A percentile compares a stretch with the other conserved stretches of the same genome.
phyloP scores from a whole-genome alignment of 2,888 invertebrate species.

The Minunthozetes semirufus region DNA sequence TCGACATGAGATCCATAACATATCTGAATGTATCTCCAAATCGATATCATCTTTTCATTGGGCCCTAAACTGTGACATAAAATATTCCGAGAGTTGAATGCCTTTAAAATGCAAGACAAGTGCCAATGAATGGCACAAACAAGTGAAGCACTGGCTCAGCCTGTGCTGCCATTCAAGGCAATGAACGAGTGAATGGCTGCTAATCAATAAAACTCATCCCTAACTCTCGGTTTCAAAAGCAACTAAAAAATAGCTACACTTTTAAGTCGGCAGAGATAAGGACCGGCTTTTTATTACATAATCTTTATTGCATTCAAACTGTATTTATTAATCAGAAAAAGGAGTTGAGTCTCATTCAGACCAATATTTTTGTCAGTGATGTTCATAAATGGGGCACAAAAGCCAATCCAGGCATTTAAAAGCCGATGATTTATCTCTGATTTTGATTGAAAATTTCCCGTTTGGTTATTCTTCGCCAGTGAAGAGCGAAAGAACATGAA shows the following conservation, averaged over 20 bases:
- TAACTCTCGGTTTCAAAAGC: not conserved
- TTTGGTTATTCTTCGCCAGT: no score
- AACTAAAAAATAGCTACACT: not conserved
- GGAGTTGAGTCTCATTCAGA: no score
- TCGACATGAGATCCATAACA: not conserved
- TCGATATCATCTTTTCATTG: constrained; percentile 18
- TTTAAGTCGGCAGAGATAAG: not conserved
- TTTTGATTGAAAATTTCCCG: no score
- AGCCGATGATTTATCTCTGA: no score
- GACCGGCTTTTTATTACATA: not conserved
- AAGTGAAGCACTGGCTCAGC: not conserved
- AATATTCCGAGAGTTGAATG: constrained; percentile 4
- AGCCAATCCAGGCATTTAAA: no score
- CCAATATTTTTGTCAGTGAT: no score
- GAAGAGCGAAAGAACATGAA: no score
- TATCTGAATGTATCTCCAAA: constrained; percentile 1
- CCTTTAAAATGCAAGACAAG: constrained; percentile 16
- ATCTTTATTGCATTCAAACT: not conserved
- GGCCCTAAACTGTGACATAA: not conserved
- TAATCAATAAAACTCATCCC: constrained; percentile 20
- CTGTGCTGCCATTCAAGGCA: not conserved
- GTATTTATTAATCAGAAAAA: not conserved
- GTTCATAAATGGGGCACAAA: no score
- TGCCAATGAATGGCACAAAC: not conserved
- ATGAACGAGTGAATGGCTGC: not conserved